Base-by-base conservation (phyloP, 2,113 vertebrate species). In the Coryphaenoides rupestris region DNA sequence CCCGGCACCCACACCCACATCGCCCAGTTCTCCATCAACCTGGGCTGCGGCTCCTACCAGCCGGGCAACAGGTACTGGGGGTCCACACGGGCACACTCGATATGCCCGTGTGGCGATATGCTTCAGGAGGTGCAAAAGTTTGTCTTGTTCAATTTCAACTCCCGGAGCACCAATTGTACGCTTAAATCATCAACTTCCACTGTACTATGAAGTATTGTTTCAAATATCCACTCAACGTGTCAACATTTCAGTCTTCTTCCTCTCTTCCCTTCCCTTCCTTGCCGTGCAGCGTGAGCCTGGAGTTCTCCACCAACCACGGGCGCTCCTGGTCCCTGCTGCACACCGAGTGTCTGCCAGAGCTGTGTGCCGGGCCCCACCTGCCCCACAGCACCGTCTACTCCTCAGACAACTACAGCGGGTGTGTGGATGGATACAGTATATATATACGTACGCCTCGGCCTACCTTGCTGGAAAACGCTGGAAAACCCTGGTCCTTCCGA, bases 361-460 rank as follows among this genome's bases (percentile, higher is more conserved):
- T 95, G 3, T 99, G 97, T 80, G 89, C 92, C 0, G 97, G 97
- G 16, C 90, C 93, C 1, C 97, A 99, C 73, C 92, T 96, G 2
- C 94, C 97, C 19, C 96, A 99, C 81, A 97, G 96, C 90, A 97
- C 95, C 1, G 52, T 96, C 88, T 99, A 98, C 28, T 91, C 95
- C 72, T 98, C 96, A 0, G 95, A 98, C 69, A 99, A 98, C 90
- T 98, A 98, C 87, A 98, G 94, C 66, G 95, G 96, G n/a, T n/a
- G n/a, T 52, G 76, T 60, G 5, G n/a, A n/a, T 66, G 24, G 63
- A 40, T n/a, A n/a, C n/a, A n/a, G n/a, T n/a, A n/a, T n/a, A n/a
- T n/a, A n/a, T n/a, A n/a, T n/a, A n/a, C 28, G n/a, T 49, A 16
- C 46, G 21, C 12, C 21, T 46, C 19, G 86, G 69, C 86, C 92